These are phyloP conservation scores for Drosophila tsacasi DNA, from an alignment of 1,140 invertebrate species.

Conservation along the genomic window DNA sequence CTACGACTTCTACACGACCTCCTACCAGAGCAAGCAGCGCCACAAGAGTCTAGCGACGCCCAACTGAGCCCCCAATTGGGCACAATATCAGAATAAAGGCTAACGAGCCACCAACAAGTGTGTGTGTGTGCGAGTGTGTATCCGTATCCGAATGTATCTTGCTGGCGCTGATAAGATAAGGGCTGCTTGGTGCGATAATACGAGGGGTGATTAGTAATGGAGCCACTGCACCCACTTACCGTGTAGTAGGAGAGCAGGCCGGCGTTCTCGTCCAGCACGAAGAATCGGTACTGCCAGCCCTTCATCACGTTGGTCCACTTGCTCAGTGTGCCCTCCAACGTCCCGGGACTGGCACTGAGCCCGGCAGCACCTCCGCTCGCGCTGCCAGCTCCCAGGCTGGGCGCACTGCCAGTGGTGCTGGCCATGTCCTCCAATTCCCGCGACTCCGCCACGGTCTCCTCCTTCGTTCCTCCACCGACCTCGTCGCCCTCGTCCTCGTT, in stretches of 20 bases:
- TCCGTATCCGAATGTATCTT: slow-evolving; percentile 36
- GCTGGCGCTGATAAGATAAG: slow-evolving; percentile 45
- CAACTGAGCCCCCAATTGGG: slow-evolving; percentile 25
- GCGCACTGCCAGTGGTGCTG: slow-evolving; percentile 43
- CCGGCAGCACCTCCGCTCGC: slow-evolving; percentile 10
- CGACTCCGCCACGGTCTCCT: slow-evolving; percentile 30
- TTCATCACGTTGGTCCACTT: slow-evolving; percentile 99
- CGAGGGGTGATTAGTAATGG: slow-evolving; percentile 19
- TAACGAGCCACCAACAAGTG: slow-evolving; percentile 21
- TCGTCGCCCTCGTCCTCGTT: slow-evolving; percentile 15
- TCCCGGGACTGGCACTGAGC: slow-evolving; percentile 59
- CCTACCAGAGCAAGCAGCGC: slow-evolving; percentile 82
- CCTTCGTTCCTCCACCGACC: slow-evolving; percentile 19
- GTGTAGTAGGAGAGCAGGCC: slow-evolving; percentile 98
- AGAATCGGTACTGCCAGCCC: slow-evolving; percentile 99
- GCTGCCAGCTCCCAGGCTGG: slow-evolving; percentile 19
- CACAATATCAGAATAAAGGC: slow-evolving; percentile 19
- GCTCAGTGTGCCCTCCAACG: slow-evolving; percentile 98
- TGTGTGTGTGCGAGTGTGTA: slow-evolving; percentile 3
- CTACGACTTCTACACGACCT: slow-evolving; percentile 88
- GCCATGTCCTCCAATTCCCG: slow-evolving; percentile 37
- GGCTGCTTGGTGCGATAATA: slow-evolving; percentile 13
- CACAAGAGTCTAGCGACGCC: slow-evolving; percentile 12
- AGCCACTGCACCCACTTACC: slow-evolving; percentile 88
- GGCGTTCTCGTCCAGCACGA: slow-evolving; percentile 98